Conservation (phyloP, 2,113 vertebrate species). For the Hipposideros armiger region DNA sequence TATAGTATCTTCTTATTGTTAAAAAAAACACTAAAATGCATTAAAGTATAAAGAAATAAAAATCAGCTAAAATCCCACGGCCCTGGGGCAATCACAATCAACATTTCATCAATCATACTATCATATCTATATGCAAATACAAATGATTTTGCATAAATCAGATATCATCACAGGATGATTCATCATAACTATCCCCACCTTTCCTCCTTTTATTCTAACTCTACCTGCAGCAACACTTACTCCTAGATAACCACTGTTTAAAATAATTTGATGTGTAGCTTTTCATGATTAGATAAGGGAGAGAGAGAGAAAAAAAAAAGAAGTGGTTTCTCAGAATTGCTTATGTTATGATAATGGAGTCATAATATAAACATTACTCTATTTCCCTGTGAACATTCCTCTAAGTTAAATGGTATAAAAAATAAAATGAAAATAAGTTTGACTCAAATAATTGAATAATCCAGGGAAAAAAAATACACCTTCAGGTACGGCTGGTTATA, state of each 20-base stretch:
- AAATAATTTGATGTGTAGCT: background rate
- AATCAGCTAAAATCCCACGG: background rate
- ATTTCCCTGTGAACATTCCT: background rate
- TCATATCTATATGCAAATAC: background rate
- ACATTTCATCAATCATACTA: background rate
- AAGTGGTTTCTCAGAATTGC: background rate
- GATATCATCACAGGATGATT: background rate
- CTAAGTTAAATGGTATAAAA: background rate
- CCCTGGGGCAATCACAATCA: background rate
- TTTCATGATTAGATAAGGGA: background rate
- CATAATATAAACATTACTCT: background rate
- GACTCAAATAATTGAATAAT: background rate
- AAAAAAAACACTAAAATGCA: slow-evolving; percentile 21
- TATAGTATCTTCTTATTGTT: background rate
- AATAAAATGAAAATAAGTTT: background rate
- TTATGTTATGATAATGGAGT: background rate
- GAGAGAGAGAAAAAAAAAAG: too few species aligned
- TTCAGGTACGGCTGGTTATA: background rate
- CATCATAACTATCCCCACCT: background rate
- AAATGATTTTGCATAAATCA: background rate
- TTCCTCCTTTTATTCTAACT: background rate
- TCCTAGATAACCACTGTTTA: background rate
- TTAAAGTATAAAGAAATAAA: background rate
- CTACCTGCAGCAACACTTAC: fast-evolving
- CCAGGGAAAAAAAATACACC: background rate